Evolutionary conservation across 1,140 invertebrate genomes (phyloP).

Genomic region (Leptoteleia sp.): DNA sequence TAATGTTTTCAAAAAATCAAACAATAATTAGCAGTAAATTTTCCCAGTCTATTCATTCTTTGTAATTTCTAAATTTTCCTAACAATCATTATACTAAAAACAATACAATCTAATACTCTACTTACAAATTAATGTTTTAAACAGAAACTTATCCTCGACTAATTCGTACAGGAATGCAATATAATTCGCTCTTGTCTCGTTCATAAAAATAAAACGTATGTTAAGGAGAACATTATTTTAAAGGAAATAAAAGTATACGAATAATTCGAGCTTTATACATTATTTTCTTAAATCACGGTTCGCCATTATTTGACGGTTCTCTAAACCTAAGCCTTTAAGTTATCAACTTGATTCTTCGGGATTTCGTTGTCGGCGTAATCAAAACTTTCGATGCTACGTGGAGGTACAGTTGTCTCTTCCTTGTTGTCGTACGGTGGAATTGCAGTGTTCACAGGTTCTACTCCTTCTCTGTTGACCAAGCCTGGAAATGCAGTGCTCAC

Average conservation of each 20-base stretch:
- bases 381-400: slow-evolving; percentile 74
- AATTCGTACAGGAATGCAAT: slow-evolving; percentile 41
- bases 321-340: slow-evolving; percentile 71
- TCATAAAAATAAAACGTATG: slow-evolving; percentile 15
- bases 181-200: background rate
- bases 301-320: slow-evolving; percentile 8
- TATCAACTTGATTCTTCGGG: slow-evolving; percentile 73
- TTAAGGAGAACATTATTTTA: slow-evolving; percentile 18
- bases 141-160: slow-evolving; percentile 38
- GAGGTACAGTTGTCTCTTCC: slow-evolving; percentile 39
- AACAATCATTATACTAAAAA: slow-evolving; percentile 31
- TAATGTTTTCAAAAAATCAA: background rate
- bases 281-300: slow-evolving; percentile 23
- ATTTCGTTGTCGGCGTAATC: slow-evolving; percentile 77
- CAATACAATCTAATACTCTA: slow-evolving; percentile 48
- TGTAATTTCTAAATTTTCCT: slow-evolving; percentile 31
- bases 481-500: slow-evolving; percentile 17
- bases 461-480: slow-evolving; percentile 37
- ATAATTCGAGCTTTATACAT: slow-evolving; percentile 16
- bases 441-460: slow-evolving; percentile 37
- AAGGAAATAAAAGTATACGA: slow-evolving; percentile 9
- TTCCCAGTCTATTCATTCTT: background rate
- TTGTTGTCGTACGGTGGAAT: slow-evolving; percentile 20
- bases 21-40: slow-evolving; percentile 3
- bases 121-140: slow-evolving; percentile 40